Evolutionary conservation across 2,888 invertebrate species (phyloP).

Genomic region (Hirtodrosophila duncani): DNA sequence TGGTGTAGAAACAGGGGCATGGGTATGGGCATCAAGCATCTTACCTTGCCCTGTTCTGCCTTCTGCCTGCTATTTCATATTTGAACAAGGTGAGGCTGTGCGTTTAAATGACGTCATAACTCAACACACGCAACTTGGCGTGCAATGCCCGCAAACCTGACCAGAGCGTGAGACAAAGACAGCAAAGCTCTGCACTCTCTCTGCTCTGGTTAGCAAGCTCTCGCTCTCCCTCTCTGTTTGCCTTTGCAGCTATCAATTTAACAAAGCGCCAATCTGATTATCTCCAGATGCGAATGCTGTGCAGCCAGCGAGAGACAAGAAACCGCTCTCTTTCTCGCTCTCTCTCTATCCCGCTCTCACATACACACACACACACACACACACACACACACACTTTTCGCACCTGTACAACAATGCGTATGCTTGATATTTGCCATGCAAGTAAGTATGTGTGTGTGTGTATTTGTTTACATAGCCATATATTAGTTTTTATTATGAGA

Average conservation of each 20-base stretch:
- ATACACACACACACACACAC: conserved; percentile 1
- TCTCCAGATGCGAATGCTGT: conserved; percentile 22
- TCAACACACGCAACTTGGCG: conserved; percentile 45
- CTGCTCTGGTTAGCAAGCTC: not conserved
- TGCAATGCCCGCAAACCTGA: conserved; percentile 54
- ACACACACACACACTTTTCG: conserved; percentile 17
- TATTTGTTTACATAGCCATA: conserved; percentile 31
- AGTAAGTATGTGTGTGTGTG: conserved; percentile 1
- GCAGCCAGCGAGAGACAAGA: conserved; percentile 17
- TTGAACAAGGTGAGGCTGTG: conserved; percentile 60
- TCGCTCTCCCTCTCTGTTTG: conserved; percentile 6
- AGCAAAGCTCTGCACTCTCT: not conserved
- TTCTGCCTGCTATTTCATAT: conserved; percentile 36
- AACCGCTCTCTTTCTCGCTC: conserved; percentile 1
- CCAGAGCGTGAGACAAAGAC: conserved; percentile 16
- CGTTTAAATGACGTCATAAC: conserved; percentile 67
- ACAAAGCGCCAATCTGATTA: conserved; percentile 39
- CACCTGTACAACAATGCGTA: conserved; percentile 54
- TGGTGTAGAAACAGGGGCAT: not conserved
- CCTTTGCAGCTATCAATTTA: conserved; percentile 37
- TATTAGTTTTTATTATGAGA: conserved; percentile 53
- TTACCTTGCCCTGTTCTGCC: conserved; percentile 17
- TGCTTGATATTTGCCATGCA: conserved; percentile 34
- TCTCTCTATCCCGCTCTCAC: not conserved
- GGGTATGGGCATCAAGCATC: not conserved